Evolutionary conservation across 2,888 invertebrate species (phyloP), one percentile per base, ranked within the genome.

Genomic region (Agapostemon virescens): DNA sequence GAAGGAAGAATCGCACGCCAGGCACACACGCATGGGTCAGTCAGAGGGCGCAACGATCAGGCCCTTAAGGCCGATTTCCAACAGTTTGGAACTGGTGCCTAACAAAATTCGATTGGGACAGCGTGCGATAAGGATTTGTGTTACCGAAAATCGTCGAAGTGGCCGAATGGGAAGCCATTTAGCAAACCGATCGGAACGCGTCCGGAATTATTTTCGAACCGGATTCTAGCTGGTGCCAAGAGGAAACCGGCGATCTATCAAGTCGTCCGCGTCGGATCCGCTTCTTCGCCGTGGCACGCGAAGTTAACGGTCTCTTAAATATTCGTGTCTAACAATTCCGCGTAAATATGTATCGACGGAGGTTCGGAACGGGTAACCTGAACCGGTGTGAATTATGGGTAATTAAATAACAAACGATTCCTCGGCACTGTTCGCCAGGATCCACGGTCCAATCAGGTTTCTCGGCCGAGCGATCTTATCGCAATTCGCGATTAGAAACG

Each of bases 401-500:
- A 71, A 79, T 77, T 71, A 63, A 69, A 68, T 13, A 30, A 36
- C 33, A 55, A 55, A 52, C 68, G 42, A 64, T 69, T 71, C n/a
- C 68, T 30, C 9, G 30, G 33, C 7, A 9, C 9, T 7, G 33
- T 20, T 33, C 49, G 61, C 17, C 20, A 11, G 30, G 61, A 61
- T 61, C 61, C 61, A 9, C 30, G 26, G 11, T 61, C 20, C 61
- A 20, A 33, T 33, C 33, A 20, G 58, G 69, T 33, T 69, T 45
- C 38, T 23, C 40, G 69, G 45, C 33, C 42, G 45, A 26, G 45
- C 36, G 73, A 74, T 70, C 23, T 55, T 55, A 55, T 55, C 55
- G 55, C 52, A 64, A 38, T 13, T 26, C 30, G 26, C 63, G 68
- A 58, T 74, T 79, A 74, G 55, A 52, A 45, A 67, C 42, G 20